A percentile compares a stretch with the other conserved stretches of the same genome.
These are phyloP conservation scores for Hirundichthys speculiger DNA, from an alignment of 2,113 vertebrate species.

Conservation along the genomic window DNA sequence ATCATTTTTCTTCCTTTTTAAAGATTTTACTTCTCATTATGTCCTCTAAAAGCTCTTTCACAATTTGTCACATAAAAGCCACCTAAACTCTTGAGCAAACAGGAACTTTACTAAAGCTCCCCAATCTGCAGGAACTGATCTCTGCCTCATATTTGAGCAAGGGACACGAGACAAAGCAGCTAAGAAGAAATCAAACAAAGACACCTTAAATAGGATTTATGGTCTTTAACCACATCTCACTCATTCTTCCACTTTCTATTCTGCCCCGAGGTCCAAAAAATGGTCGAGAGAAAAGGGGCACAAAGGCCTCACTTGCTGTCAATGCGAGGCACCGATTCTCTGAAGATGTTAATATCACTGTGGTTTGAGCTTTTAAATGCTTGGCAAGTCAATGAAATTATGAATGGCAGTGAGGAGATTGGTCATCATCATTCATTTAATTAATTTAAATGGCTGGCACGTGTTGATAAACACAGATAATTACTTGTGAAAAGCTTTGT, in stretches of 20 bases:
- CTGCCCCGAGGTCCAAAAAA: conserved; percentile 16
- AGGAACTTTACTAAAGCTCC: conserved; percentile 70
- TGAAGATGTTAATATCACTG: conserved; percentile 2
- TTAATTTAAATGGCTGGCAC: conserved; percentile 58
- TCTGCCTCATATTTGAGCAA: conserved; percentile 66
- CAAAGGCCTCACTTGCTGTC: conserved; percentile 19
- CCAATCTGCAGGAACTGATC: conserved; percentile 55
- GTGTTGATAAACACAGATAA: conserved; percentile 75
- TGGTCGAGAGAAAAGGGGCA: conserved; percentile 23
- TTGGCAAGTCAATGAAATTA: conserved; percentile 46
- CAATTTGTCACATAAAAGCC: conserved; percentile 70
- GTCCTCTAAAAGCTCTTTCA: conserved; percentile 44
- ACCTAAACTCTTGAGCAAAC: conserved; percentile 79
- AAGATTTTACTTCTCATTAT: conserved; percentile 33
- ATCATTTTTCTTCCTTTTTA: too few species aligned
- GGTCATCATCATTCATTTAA: conserved; percentile 53
- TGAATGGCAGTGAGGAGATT: conserved; percentile 38
- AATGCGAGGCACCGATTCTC: conserved; percentile 6
- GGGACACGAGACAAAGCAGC: conserved; percentile 71
- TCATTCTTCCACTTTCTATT: conserved; percentile 50
- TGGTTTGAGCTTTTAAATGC: conserved; percentile 43
- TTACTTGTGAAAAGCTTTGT: conserved; percentile 75
- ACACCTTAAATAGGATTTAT: conserved; percentile 68
- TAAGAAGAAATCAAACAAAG: conserved; percentile 77
- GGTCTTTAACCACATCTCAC: conserved; percentile 68